phyloP scores from a whole-genome alignment of 2,797 vertebrate species.

The Lindbergichthys nudifrons region DNA sequence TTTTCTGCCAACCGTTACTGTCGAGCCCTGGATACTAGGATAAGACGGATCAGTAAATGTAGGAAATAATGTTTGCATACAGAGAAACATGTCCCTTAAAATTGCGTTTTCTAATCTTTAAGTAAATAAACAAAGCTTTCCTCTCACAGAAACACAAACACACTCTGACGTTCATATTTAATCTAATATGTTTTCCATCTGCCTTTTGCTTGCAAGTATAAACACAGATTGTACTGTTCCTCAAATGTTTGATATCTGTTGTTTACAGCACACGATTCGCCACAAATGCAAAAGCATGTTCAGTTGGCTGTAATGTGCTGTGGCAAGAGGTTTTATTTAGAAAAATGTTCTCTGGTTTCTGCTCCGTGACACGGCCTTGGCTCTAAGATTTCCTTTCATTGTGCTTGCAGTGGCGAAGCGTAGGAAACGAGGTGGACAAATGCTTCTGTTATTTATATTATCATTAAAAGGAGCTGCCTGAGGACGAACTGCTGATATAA shows the following conservation, averaged over 20 bases:
- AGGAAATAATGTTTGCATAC: neutral
- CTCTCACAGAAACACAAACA: neutral
- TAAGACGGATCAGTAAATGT: neutral
- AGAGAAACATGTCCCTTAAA: no score
- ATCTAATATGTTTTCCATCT: constrained; percentile 3
- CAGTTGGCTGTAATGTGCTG: constrained; percentile 1
- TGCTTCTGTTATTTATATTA: neutral
- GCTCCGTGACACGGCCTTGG: constrained; percentile 13
- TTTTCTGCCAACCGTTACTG: no score
- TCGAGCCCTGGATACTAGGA: neutral
- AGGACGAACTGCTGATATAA: constrained; percentile 15
- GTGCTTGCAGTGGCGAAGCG: constrained; percentile 8
- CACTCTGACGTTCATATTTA: neutral
- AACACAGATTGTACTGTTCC: constrained; percentile 14
- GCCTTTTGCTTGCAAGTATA: constrained; percentile 2
- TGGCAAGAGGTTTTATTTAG: constrained; percentile 32
- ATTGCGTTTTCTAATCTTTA: neutral
- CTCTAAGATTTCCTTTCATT: constrained; percentile 45
- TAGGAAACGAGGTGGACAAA: constrained; percentile 17
- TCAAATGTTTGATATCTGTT: constrained; percentile 8
- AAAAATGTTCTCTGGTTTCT: constrained; percentile 26
- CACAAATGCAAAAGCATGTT: constrained; percentile 20
- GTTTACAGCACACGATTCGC: constrained; percentile 12
- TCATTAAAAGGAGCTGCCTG: constrained; percentile 1
- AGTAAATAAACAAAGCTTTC: neutral